Evolutionary conservation across 2,113 vertebrate species (phyloP).

Genomic region (Origma solitaria): DNA sequence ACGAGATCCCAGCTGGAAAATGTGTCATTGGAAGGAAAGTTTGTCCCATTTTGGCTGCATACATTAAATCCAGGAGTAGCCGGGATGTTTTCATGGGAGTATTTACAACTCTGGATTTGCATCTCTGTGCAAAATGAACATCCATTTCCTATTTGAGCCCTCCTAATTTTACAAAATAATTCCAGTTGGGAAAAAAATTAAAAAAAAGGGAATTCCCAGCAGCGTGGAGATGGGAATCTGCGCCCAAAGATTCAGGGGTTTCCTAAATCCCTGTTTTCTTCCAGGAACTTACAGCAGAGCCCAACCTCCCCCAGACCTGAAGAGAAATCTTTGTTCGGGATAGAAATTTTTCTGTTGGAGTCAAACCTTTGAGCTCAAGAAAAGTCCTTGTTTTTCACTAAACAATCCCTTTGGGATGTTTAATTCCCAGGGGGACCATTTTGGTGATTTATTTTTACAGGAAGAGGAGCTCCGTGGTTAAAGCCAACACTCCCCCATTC

Average conservation of each 20-base stretch:
- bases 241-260: too few species aligned
- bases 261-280: too few species aligned
- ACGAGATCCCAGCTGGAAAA: neutral
- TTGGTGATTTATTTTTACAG: neutral
- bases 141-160: neutral
- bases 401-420: too few species aligned
- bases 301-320: too few species aligned
- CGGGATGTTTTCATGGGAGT: neutral
- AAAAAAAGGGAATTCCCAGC: neutral
- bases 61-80: neutral
- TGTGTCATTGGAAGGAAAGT: neutral
- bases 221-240: neutral
- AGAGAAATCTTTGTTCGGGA: too few species aligned
- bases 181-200: neutral
- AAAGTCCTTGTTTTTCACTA: too few species aligned
- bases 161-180: neutral
- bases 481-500: neutral
- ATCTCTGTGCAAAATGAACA: neutral
- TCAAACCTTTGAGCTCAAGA: too few species aligned
- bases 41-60: neutral
- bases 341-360: too few species aligned
- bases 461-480: accelerated
- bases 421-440: too few species aligned
- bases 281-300: too few species aligned
- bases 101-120: neutral